phyloP scores from a whole-genome alignment of 2,888 invertebrate species.

The Caenorhabditis wallacei region DNA sequence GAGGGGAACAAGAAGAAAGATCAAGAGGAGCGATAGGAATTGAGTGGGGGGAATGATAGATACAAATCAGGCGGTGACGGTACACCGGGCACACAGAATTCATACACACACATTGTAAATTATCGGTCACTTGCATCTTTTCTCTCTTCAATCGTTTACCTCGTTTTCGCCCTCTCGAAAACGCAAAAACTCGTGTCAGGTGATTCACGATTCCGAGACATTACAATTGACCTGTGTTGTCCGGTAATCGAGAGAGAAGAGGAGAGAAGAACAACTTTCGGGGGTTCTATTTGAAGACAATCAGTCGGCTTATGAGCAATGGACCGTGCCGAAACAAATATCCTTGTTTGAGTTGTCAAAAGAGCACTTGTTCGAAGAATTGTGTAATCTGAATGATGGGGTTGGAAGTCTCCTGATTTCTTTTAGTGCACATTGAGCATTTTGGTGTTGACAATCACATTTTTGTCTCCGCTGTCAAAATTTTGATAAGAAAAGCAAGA shows the following conservation, averaged over 20 bases:
- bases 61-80: constrained; percentile 41
- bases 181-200: constrained; percentile 43
- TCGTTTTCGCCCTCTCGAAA: neutral
- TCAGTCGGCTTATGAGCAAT: constrained; percentile 34
- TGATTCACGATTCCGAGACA: constrained; percentile 36
- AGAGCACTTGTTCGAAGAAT: neutral
- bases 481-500: constrained; percentile 15
- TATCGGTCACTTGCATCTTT: constrained; percentile 51
- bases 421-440: neutral
- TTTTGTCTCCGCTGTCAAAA: neutral
- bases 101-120: constrained; percentile 40
- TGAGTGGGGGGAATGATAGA: constrained; percentile 8
- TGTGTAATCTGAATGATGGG: neutral
- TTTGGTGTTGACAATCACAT: neutral
- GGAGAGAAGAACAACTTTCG: too few species aligned
- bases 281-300: constrained; percentile 4
- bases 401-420: neutral
- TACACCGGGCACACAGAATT: constrained; percentile 6
- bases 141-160: neutral
- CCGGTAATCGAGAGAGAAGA: neutral
- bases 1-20: neutral
- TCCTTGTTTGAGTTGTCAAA: neutral
- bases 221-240: neutral
- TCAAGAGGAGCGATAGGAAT: neutral
- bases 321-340: constrained; percentile 25